phyloP scores from a whole-genome alignment of 2,888 invertebrate species.

The Morpho deidamia region DNA sequence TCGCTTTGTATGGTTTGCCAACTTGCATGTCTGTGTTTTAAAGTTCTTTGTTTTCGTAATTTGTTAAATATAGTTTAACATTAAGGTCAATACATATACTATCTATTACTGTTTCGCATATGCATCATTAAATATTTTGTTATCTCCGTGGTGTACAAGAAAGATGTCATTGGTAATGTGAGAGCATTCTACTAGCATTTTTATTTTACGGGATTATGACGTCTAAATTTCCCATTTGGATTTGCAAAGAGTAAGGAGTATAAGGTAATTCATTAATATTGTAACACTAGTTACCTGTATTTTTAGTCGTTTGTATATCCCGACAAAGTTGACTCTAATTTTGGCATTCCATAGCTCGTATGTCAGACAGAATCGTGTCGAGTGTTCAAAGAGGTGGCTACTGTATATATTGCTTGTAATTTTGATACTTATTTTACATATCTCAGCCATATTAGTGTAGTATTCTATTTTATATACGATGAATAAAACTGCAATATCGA shows the following conservation, averaged over 20 bases:
- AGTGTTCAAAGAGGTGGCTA: slow-evolving; percentile 34
- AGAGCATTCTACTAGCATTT: slow-evolving; percentile 66
- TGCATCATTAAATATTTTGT: slow-evolving; percentile 37
- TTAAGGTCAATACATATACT: slow-evolving; percentile 39
- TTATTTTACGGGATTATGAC: slow-evolving; percentile 67
- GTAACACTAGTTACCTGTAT: slow-evolving; percentile 20
- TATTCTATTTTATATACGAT: no score
- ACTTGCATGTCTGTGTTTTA: slow-evolving; percentile 77
- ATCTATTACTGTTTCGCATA: slow-evolving; percentile 37
- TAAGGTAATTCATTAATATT: slow-evolving; percentile 46
- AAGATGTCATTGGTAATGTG: slow-evolving; percentile 78
- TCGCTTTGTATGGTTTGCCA: slow-evolving; percentile 82
- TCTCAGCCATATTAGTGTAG: no score
- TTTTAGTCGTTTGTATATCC: slow-evolving; percentile 26
- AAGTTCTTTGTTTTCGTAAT: slow-evolving; percentile 75
- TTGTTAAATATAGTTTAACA: slow-evolving; percentile 41
- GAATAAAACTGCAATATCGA: no score
- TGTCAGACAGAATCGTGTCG: slow-evolving; percentile 55
- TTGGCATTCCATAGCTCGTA: slow-evolving; percentile 69
- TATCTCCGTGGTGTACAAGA: slow-evolving; percentile 49
- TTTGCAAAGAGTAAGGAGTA: slow-evolving; percentile 49
- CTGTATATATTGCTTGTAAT: slow-evolving; percentile 13
- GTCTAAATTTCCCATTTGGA: slow-evolving; percentile 53
- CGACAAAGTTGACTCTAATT: slow-evolving; percentile 66
- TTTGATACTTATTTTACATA: slow-evolving; percentile 15